Evolutionary conservation across 2,888 invertebrate species (phyloP), one percentile per base, ranked within the genome.

Genomic region (Synanthedon myopaeformis): DNA sequence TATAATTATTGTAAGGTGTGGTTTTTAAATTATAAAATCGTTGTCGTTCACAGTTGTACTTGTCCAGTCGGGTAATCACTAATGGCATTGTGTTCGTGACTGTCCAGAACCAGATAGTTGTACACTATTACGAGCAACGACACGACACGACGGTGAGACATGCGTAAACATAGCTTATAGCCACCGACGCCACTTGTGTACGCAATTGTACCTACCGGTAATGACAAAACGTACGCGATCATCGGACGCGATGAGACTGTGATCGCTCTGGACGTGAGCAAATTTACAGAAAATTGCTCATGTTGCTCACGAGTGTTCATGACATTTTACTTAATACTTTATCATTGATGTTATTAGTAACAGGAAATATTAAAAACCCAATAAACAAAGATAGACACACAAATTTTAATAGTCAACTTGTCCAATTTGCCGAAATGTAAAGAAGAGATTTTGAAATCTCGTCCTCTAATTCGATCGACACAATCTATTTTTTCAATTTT

Each of bases 71-170:
- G 45, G 45, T 45, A 13, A 35, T 57, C 35, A 58, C 68, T 84
- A 84, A 83, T 83, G 83, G 80, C 80, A 76, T 68, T 58, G 68
- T 59, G 73, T 79, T 80, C 82, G 81, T 81, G 79, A 69, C 60
- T 71, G 45, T 45, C 45, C 45, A 35, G 45, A 45, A 13, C 45
- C 45, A 35, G 45, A 45, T 67, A 70, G n/a, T 52, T 8, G 35
- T 35, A 3, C 35, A 35, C 35, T 10, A 35, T 35, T 35, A 35
- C 35, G 35, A 35, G 35, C 35, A 35, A 35, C 35, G 35, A 35
- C 35, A 35, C 35, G 35, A 35, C 8, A 3, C 35, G 35, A 35
- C 35, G 35, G 35, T 35, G 35, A 35, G 35, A 35, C 35, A 54
- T 19, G 35, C 48, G 45, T 51, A 23, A 45, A 50, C 57, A 48